Evolutionary conservation across 2,113 vertebrate genomes (phyloP), one percentile per base, ranked within the genome.

Genomic region (Arothron firmamentum): DNA sequence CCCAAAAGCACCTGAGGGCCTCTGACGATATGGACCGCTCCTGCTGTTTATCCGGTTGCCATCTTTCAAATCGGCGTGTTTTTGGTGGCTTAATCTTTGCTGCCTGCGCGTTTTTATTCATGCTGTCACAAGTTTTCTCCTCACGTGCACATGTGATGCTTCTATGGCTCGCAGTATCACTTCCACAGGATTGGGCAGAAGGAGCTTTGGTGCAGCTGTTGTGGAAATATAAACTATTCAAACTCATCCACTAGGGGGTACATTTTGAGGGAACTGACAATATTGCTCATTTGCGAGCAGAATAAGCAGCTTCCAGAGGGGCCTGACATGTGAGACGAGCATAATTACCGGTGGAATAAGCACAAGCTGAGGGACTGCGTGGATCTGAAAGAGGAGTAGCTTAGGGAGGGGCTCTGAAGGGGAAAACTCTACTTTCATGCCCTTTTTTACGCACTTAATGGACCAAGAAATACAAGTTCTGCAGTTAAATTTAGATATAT

Each of bases 1-100:
- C 74, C 73, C 60, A 77, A 28, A 52, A 74, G 55, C 52, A 78
- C 83, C 80, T 50, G 57, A 17, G 80, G 81, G 64, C 65, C 77
- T 81, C 50, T 62, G 56, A 68, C 69, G 72, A 84, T 80, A 79
- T 67, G 55, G 52, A 55, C 59, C 65, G 53, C 67, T 67, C 66
- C 76, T 52, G 63, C 42, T 72, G 43, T 72, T 72, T 63, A 59
- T 60, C 54, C 25, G 42, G 73, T 79, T 70, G 67, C 65, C 65
- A 70, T 78, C 63, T 72, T 55, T 56, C 56, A 69, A 72, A 70
- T 3, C 46, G 34, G 46, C 48, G 6, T 55, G 19, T 62, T 75
- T 75, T 60, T 34, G 50, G 56, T 55, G 17, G 10, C 62, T 52
- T 54, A 18, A 61, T 58, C 17, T 63, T 21, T 21, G 55, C 54